phyloP scores from a whole-genome alignment of 2,797 vertebrate genomes.

The Rhinoraja longicauda region DNA sequence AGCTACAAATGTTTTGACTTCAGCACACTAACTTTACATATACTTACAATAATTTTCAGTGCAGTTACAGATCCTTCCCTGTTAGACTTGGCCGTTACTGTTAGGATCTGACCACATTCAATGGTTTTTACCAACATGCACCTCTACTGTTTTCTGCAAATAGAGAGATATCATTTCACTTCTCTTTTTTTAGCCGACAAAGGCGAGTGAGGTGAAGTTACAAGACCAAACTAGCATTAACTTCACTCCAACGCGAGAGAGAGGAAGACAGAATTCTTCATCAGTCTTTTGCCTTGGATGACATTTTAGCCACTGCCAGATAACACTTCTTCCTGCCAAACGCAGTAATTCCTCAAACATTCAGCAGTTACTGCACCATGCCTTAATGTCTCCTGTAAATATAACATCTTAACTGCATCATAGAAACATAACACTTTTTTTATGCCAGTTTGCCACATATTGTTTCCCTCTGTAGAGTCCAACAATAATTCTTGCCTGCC shows the following conservation, averaged over 20 bases:
- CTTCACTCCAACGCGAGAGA: neutral
- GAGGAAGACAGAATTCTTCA: neutral
- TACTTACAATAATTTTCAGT: constrained; percentile 23
- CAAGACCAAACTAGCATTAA: neutral
- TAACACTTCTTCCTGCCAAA: neutral
- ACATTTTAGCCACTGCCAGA: neutral
- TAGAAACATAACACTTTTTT: neutral
- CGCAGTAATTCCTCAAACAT: neutral
- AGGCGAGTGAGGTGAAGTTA: neutral
- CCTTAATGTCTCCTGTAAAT: neutral
- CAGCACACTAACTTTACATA: neutral
- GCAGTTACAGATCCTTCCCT: neutral
- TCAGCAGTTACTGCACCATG: no score
- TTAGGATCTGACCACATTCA: constrained; percentile 21
- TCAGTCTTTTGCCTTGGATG: neutral
- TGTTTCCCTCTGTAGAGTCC: neutral
- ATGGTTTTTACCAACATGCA: neutral
- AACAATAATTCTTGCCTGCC: neutral
- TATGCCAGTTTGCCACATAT: neutral
- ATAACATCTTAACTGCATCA: neutral
- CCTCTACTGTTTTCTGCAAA: neutral
- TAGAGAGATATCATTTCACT: neutral
- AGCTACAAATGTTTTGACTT: neutral
- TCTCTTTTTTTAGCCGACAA: neutral
- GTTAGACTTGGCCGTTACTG: neutral